A percentile compares a stretch with the other conserved stretches of the same genome.
Conservation (phyloP, 2,113 vertebrate genomes). For the Oplegnathus fasciatus region DNA sequence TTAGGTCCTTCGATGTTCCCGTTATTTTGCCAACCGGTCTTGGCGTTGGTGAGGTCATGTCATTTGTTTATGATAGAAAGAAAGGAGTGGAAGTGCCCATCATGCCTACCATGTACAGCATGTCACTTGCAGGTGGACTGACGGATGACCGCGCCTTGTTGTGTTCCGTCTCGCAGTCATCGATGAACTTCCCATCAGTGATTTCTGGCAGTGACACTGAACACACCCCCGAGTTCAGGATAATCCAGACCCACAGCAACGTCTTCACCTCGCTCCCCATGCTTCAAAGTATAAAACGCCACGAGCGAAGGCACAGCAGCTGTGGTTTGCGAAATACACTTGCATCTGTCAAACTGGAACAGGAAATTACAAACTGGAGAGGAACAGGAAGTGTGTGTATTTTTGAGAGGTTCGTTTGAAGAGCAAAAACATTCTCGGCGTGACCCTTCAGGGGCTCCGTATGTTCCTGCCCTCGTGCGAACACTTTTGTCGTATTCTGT, state of each 20-base stretch:
- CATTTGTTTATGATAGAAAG: not conserved
- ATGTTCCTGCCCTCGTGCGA: too few species aligned
- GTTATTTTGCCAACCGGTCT: not conserved
- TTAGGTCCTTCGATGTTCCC: too few species aligned
- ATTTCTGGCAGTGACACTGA: constrained; percentile 57
- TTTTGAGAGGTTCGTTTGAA: too few species aligned
- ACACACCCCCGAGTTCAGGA: not conserved
- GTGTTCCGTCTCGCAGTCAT: constrained; percentile 67
- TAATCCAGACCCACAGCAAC: constrained; percentile 28
- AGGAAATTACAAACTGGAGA: constrained; percentile 36
- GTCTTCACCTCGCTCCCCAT: not conserved
- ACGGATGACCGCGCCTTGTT: constrained; percentile 62
- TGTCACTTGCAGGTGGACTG: constrained; percentile 61
- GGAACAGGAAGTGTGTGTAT: constrained; percentile 34
- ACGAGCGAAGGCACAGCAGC: fast-evolving
- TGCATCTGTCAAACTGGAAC: not conserved
- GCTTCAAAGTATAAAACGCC: fast-evolving
- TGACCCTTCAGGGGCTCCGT: too few species aligned
- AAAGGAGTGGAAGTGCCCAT: fast-evolving
- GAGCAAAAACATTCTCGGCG: too few species aligned
- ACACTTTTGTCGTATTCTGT: too few species aligned
- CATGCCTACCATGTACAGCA: constrained; percentile 79
- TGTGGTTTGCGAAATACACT: not conserved
- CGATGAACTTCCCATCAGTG: constrained; percentile 59
- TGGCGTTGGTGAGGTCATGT: not conserved